Evolutionary conservation across 1,140 invertebrate genomes (phyloP).

Genomic region (Hermetia illucens): DNA sequence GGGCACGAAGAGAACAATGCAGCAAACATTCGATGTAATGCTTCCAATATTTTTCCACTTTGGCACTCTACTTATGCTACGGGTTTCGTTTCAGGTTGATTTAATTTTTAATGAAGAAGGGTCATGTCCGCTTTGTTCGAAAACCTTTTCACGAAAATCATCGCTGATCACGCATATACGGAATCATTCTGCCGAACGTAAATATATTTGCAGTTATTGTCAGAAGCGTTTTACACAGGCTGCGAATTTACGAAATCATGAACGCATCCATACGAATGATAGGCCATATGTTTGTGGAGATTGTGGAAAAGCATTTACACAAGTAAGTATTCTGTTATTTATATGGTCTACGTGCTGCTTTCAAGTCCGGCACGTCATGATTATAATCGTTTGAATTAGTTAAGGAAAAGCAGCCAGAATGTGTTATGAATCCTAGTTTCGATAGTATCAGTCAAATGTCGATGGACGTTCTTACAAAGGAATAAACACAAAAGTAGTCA

Average conservation of each 20-base stretch:
- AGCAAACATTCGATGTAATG: no score
- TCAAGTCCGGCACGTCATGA: no score
- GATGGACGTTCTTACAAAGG: no score
- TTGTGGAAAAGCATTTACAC: slow-evolving; percentile 44
- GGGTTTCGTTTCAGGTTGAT: slow-evolving; percentile 24
- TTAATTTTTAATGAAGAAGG: slow-evolving; percentile 31
- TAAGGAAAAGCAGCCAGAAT: no score
- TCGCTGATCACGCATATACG: slow-evolving; percentile 43
- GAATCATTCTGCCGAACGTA: slow-evolving; percentile 41
- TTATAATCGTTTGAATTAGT: no score
- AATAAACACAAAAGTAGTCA: no score
- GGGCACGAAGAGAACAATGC: no score
- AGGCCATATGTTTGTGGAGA: slow-evolving; percentile 41
- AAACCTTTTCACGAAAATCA: slow-evolving; percentile 39
- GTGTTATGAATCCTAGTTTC: no score
- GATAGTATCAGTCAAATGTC: no score
- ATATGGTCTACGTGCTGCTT: no score
- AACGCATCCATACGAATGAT: slow-evolving; percentile 44
- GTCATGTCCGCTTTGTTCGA: slow-evolving; percentile 39
- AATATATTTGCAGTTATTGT: slow-evolving; percentile 42
- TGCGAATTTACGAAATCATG: slow-evolving; percentile 41
- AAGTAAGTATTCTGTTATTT: slow-evolving; percentile 23
- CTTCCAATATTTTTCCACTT: no score
- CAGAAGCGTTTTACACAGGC: slow-evolving; percentile 46
- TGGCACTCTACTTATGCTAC: no score